Evolutionary conservation across 53 echinoderm and acorn worm genomes (phyloP).

Genomic region (Astropecten irregularis): DNA sequence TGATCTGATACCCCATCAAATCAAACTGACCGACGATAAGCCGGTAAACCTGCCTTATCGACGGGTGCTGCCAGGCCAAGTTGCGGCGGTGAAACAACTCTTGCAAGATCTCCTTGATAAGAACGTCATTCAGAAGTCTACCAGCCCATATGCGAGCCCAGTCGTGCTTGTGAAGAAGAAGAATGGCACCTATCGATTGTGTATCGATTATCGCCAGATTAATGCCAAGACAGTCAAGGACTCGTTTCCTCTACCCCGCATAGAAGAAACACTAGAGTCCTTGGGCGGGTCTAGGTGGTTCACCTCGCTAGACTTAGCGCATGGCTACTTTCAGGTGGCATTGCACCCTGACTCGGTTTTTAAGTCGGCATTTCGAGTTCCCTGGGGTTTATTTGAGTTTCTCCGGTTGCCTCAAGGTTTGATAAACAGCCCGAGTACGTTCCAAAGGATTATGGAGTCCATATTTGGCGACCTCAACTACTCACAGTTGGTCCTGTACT

Average conservation of each 20-base stretch:
- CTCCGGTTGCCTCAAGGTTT: constrained; percentile 8
- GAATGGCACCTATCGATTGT: not conserved
- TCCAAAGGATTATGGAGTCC: not conserved
- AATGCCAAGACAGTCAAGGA: constrained; percentile 14
- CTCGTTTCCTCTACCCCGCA: not conserved
- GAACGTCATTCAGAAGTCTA: not conserved
- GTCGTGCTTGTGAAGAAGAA: not conserved
- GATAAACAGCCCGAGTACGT: not conserved
- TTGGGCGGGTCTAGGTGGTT: not conserved
- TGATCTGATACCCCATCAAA: not conserved
- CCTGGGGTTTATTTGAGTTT: constrained; percentile 1
- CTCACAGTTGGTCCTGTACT: not conserved
- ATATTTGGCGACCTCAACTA: constrained; percentile 8
- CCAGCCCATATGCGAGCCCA: constrained; percentile 12
- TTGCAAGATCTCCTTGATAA: not conserved
- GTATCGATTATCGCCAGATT: not conserved
- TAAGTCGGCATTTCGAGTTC: constrained; percentile 15
- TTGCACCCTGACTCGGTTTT: not conserved
- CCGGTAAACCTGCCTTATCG: not conserved
- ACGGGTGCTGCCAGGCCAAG: not conserved
- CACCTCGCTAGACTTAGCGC: not conserved
- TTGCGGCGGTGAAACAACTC: not conserved
- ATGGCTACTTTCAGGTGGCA: constrained; percentile 12
- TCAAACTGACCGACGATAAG: not conserved
- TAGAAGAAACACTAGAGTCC: not conserved